Conservation (phyloP, 2,797 vertebrate species). For the Podarcis siculus region DNA sequence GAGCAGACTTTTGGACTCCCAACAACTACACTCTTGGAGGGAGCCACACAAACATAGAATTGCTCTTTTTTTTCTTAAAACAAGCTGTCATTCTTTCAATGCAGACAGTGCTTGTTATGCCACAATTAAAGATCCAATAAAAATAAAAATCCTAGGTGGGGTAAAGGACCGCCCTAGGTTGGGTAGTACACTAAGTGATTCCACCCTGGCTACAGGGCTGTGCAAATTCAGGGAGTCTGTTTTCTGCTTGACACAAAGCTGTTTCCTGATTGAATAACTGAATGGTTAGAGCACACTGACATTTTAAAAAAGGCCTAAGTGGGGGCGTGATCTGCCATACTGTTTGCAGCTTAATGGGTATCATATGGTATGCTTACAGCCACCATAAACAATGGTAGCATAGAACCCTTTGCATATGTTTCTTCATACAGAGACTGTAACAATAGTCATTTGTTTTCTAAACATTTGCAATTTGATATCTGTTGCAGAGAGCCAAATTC, state of each 20-base stretch:
- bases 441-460: not conserved
- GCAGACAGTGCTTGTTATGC: too few relatives aligned
- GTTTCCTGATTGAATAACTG: too few relatives aligned
- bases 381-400: not conserved
- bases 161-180: too few relatives aligned
- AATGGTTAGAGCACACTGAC: not conserved
- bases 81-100: too few relatives aligned
- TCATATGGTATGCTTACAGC: not conserved
- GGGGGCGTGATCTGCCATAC: not conserved
- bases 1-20: too few relatives aligned
- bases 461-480: not conserved
- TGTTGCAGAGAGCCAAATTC: not conserved
- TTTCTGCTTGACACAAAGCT: not conserved
- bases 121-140: too few relatives aligned
- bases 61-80: too few relatives aligned
- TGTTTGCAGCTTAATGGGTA: not conserved
- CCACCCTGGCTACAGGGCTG: too few relatives aligned
- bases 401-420: accelerated
- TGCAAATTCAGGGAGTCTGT: not conserved
- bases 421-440: accelerated
- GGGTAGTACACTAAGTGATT: too few relatives aligned
- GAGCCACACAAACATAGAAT: too few relatives aligned
- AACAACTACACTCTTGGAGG: too few relatives aligned
- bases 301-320: not conserved
- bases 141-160: too few relatives aligned